These are phyloP conservation scores for Cyphomyrmex costatus DNA, from an alignment of 1,140 invertebrate species.

Conservation along the genomic window DNA sequence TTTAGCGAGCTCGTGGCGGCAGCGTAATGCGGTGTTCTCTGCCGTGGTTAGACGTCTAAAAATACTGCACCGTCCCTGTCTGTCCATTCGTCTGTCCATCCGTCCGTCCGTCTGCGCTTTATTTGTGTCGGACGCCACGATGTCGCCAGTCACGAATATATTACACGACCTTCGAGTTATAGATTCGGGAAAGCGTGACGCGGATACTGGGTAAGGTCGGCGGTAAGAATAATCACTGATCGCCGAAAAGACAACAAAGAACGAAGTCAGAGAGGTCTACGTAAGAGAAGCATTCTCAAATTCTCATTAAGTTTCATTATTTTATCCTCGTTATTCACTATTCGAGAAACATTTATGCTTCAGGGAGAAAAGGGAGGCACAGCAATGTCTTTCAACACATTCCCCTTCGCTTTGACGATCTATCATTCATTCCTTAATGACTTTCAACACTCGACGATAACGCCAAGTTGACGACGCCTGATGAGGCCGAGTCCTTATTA, in stretches of 20 bases:
- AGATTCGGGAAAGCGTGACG: constrained; percentile 64
- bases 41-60: constrained; percentile 64
- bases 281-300: not conserved
- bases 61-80: constrained; percentile 65
- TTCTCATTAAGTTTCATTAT: constrained; percentile 9
- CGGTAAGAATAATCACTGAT: not conserved
- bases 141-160: constrained; percentile 67
- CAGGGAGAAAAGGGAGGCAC: not conserved
- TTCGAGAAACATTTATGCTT: constrained; percentile 11
- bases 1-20: constrained; percentile 27
- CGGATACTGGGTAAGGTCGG: constrained; percentile 16
- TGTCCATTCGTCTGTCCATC: constrained; percentile 62
- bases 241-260: constrained; percentile 23
- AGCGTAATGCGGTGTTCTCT: constrained; percentile 46
- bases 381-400: not conserved
- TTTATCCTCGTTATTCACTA: not conserved
- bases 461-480: not conserved
- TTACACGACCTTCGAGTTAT: constrained; percentile 73
- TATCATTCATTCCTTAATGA: constrained; percentile 25
- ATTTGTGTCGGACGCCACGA: constrained; percentile 63
- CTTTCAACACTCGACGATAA: not conserved
- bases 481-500: not conserved
- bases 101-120: constrained; percentile 49
- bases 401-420: not conserved
- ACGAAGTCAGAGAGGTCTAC: not conserved